These are phyloP conservation scores for Scomber colias DNA, from an alignment of 2,113 vertebrate species.

Conservation along the genomic window DNA sequence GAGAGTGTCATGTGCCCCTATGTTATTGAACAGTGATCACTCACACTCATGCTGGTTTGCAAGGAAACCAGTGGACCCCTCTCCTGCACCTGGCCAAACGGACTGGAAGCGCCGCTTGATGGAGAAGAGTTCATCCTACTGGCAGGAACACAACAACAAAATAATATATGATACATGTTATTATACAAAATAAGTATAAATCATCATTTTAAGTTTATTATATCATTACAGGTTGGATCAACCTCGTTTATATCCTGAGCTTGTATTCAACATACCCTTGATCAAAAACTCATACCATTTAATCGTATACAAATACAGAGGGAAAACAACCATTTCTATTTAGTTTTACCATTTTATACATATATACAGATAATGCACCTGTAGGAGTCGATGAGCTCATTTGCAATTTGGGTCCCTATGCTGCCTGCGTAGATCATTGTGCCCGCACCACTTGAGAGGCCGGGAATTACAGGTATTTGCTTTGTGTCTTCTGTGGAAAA, in stretches of 20 bases:
- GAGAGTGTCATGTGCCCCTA: not conserved
- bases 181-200: no score
- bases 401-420: constrained; percentile 89
- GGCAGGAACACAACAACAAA: not conserved
- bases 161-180: no score
- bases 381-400: constrained; percentile 86
- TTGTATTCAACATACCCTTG: not conserved
- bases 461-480: constrained; percentile 79
- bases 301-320: not conserved
- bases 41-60: constrained; percentile 73
- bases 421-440: constrained; percentile 89
- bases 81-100: constrained; percentile 76
- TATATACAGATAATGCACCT: constrained; percentile 75
- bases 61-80: constrained; percentile 77
- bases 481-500: constrained; percentile 80
- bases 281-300: no score
- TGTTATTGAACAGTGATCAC: constrained; percentile 10
- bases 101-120: constrained; percentile 83
- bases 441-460: constrained; percentile 79
- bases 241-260: no score
- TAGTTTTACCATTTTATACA: not conserved
- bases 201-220: not conserved
- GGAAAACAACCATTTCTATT: not conserved
- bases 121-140: constrained; percentile 86
- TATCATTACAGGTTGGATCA: no score